These are phyloP conservation scores for Phataginus tetradactyla DNA, from an alignment of 2,797 vertebrate species.

Conservation along the genomic window DNA sequence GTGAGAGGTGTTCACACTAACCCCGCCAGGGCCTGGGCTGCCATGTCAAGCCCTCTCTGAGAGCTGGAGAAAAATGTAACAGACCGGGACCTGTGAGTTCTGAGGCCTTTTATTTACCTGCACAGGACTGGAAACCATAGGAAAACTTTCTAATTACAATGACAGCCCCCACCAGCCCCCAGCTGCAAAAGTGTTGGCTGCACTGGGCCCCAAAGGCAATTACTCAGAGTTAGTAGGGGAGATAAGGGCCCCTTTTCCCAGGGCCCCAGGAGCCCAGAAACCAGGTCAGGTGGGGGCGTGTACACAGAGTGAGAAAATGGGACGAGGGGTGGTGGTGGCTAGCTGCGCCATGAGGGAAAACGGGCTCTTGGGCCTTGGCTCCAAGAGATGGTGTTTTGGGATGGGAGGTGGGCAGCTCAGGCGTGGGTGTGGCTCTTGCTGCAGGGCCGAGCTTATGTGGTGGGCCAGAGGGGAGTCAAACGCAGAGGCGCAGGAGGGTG, in stretches of 20 bases:
- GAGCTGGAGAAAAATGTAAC: not conserved
- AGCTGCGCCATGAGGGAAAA: not conserved
- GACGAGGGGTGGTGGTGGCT: not conserved
- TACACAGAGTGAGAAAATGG: not conserved
- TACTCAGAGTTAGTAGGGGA: not conserved
- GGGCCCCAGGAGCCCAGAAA: slow-evolving; percentile 47
- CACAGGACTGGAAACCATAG: not conserved
- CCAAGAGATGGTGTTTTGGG: not conserved
- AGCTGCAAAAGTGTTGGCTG: not conserved
- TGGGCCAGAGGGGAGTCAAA: not conserved
- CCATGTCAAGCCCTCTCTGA: not conserved
- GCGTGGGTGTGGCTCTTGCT: not conserved
- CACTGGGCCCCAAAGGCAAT: slow-evolving; percentile 40
- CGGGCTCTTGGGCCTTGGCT: not conserved
- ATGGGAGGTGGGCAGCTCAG: slow-evolving; percentile 3
- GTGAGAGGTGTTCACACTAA: not conserved
- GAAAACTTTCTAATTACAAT: slow-evolving; percentile 20
- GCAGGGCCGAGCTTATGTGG: not conserved
- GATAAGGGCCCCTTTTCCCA: not conserved
- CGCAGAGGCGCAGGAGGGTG: accelerated
- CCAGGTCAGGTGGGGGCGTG: not conserved
- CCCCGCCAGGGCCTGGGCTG: accelerated
- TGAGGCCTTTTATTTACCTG: not conserved
- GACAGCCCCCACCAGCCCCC: not conserved
- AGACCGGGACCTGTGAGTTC: not conserved